Percentiles rank a stretch among this genome's conserved stretches.
These are phyloP conservation scores for Loxodonta africana DNA, from an alignment of 2,113 vertebrate genomes.

Conservation along the genomic window DNA sequence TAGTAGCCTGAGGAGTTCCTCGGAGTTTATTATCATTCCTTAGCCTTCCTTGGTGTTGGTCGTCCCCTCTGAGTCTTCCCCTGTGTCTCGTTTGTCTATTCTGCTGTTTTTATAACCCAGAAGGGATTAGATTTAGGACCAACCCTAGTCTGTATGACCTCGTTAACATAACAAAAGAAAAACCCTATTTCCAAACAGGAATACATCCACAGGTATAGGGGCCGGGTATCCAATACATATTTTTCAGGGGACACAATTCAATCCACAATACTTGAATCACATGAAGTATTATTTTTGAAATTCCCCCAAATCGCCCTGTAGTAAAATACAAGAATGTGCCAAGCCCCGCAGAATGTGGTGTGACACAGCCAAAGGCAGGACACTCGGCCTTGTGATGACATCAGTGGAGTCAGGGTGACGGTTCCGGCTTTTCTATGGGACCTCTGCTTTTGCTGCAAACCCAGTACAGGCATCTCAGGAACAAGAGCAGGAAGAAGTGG, in stretches of 20 bases:
- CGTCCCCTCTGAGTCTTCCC: background rate
- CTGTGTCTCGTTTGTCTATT: background rate
- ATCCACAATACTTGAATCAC: background rate
- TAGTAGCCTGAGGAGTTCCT: background rate
- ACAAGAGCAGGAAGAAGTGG: background rate
- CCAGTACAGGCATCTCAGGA: accelerated
- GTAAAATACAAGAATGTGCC: too few species aligned
- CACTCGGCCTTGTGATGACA: background rate
- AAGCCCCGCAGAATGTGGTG: background rate
- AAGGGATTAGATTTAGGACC: background rate
- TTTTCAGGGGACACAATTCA: background rate
- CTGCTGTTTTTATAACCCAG: background rate
- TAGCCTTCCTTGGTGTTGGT: background rate
- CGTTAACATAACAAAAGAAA: background rate
- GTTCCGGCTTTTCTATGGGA: background rate
- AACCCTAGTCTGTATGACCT: background rate
- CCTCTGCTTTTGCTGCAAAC: background rate
- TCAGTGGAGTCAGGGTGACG: background rate
- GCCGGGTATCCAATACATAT: background rate
- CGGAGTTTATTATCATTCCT: background rate
- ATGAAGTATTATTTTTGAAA: background rate
- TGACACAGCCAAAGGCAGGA: background rate
- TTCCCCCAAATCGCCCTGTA: background rate
- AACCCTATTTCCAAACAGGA: background rate
- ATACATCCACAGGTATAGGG: background rate